Evolutionary conservation across 1,140 invertebrate species (phyloP).

Genomic region (fruit fly (Drosophila melanogaster)): Release_6_plus_ISO1_MT NT_033777.3:18693501-18694000

Average conservation of each 20-base stretch:
- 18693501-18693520: slow-evolving; percentile 70
- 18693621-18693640: slow-evolving; percentile 13
- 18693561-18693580: slow-evolving; percentile 51
- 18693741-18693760: neutral
- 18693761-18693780: slow-evolving; percentile 19
- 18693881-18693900: slow-evolving; percentile 11
- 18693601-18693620: slow-evolving; percentile 13
- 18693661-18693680: slow-evolving; percentile 61
- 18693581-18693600: slow-evolving; percentile 45
- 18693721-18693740: slow-evolving; percentile 60
- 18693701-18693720: slow-evolving; percentile 47
- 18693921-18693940: neutral
- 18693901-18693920: neutral
- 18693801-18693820: slow-evolving; percentile 62
- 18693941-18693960: neutral
- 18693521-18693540: slow-evolving; percentile 71
- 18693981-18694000: slow-evolving; percentile 10
- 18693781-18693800: slow-evolving; percentile 44
- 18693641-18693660: slow-evolving; percentile 49
- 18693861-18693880: slow-evolving; percentile 7
- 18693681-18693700: slow-evolving; percentile 46
- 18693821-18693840: slow-evolving; percentile 65
- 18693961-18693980: neutral
- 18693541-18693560: slow-evolving; percentile 42
- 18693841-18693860: slow-evolving; percentile 10